These are phyloP conservation scores for Rallus limicola DNA, from an alignment of 2,113 vertebrate genomes.

Conservation along the genomic window DNA sequence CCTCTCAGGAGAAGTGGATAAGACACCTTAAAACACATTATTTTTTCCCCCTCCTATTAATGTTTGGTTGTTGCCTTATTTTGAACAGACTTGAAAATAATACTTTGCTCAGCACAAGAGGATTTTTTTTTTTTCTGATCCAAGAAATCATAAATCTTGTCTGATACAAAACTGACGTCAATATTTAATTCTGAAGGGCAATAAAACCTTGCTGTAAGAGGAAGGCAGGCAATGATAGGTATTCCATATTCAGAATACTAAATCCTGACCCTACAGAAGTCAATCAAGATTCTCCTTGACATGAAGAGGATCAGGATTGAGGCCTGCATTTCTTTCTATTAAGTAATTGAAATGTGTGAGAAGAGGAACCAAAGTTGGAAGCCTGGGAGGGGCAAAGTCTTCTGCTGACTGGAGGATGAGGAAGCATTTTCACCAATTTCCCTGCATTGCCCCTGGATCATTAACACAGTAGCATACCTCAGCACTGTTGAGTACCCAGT, in stretches of 20 bases:
- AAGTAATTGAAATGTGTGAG: not conserved
- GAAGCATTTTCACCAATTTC: not conserved
- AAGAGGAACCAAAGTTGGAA: not conserved
- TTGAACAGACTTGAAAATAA: constrained; percentile 3
- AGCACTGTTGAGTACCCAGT: not conserved
- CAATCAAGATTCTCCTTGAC: constrained; percentile 5
- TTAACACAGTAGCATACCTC: not conserved
- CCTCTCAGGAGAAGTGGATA: not conserved
- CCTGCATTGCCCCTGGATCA: not conserved
- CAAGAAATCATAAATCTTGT: constrained; percentile 15
- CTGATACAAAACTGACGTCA: constrained; percentile 38
- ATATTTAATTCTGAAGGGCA: constrained; percentile 45
- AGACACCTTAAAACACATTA: not conserved
- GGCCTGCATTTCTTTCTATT: accelerated
- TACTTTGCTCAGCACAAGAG: not conserved
- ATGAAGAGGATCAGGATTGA: not conserved
- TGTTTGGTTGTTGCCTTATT: not conserved
- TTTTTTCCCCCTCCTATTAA: not conserved
- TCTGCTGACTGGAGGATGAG: not conserved
- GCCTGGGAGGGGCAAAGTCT: not conserved
- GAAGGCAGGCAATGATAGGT: constrained; percentile 24
- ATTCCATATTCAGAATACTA: constrained; percentile 32
- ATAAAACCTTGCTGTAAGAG: constrained; percentile 38
- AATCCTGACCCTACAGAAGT: constrained; percentile 14
- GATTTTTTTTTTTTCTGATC: not conserved